Conservation (phyloP, 1,140 invertebrate genomes). For the Wiebesia pumilae region DNA sequence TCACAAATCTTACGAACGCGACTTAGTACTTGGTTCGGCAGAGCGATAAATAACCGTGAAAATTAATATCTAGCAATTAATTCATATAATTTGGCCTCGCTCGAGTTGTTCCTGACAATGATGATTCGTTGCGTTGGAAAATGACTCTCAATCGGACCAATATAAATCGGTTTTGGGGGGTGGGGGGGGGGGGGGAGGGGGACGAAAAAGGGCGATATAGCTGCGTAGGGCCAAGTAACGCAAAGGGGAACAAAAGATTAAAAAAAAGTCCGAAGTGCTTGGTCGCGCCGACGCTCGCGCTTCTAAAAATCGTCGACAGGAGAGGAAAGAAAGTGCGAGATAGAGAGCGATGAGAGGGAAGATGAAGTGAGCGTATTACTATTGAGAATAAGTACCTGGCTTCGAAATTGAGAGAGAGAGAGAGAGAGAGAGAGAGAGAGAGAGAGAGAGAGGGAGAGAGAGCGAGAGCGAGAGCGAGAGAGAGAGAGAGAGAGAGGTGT, state of each 20-base stretch:
- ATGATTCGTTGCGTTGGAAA: conserved; percentile 37
- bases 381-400: conserved; percentile 76
- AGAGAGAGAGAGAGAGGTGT: conserved; percentile 15
- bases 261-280: conserved; percentile 48
- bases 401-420: conserved; percentile 70
- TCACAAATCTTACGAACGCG: not conserved
- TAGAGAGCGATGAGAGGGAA: conserved; percentile 58
- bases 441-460: conserved; percentile 65
- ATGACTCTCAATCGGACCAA: conserved; percentile 44
- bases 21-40: not conserved
- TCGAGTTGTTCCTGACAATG: conserved; percentile 27
- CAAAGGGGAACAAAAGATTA: conserved; percentile 50
- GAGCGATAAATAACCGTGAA: conserved; percentile 29
- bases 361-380: conserved; percentile 76
- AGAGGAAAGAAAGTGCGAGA: conserved; percentile 45
- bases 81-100: conserved; percentile 8
- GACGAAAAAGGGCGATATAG: conserved; percentile 27
- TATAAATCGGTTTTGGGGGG: conserved; percentile 30
- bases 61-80: conserved; percentile 39
- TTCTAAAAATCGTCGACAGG: conserved; percentile 16
- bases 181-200: no score
- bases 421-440: conserved; percentile 60
- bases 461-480: conserved; percentile 63
- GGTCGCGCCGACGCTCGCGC: not conserved
- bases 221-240: conserved; percentile 37